These are phyloP conservation scores for Hydropsyche betteni DNA, from an alignment of 2,888 invertebrate species.

Conservation along the genomic window DNA sequence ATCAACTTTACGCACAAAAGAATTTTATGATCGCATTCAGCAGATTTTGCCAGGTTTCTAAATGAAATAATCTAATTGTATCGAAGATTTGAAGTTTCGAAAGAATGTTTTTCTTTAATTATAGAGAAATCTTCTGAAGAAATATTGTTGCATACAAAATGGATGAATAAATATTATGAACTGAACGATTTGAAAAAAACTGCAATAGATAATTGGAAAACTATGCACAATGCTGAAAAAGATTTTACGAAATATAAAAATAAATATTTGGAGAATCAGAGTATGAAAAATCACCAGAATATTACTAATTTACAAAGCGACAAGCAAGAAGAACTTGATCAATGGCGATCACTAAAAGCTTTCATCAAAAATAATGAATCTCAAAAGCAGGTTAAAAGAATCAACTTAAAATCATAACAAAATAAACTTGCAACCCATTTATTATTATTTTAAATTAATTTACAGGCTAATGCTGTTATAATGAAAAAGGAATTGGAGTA, in stretches of 20 bases:
- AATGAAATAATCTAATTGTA: not conserved
- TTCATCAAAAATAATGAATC: too few relatives aligned
- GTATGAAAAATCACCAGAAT: not conserved
- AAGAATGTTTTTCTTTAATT: constrained; percentile 33
- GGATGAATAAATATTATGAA: constrained; percentile 59
- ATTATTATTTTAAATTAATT: not conserved
- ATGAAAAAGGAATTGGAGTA: constrained; percentile 36
- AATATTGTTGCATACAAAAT: constrained; percentile 57
- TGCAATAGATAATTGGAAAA: constrained; percentile 61
- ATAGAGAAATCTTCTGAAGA: constrained; percentile 53
- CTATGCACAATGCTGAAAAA: constrained; percentile 40
- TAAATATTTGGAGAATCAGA: not conserved
- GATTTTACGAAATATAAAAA: constrained; percentile 29
- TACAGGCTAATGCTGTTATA: constrained; percentile 24
- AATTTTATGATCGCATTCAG: constrained; percentile 9
- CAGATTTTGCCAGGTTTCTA: constrained; percentile 21
- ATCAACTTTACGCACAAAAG: not conserved
- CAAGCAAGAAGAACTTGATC: constrained; percentile 2
- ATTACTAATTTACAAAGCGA: not conserved
- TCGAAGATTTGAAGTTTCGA: not conserved
- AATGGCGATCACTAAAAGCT: not conserved
- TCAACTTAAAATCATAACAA: constrained; percentile 3
- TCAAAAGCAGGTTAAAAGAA: not conserved
- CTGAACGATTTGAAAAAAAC: constrained; percentile 58
- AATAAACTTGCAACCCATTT: not conserved